phyloP scores from a whole-genome alignment of 2,888 invertebrate species.

The Dyspetes luteomarginatus region DNA sequence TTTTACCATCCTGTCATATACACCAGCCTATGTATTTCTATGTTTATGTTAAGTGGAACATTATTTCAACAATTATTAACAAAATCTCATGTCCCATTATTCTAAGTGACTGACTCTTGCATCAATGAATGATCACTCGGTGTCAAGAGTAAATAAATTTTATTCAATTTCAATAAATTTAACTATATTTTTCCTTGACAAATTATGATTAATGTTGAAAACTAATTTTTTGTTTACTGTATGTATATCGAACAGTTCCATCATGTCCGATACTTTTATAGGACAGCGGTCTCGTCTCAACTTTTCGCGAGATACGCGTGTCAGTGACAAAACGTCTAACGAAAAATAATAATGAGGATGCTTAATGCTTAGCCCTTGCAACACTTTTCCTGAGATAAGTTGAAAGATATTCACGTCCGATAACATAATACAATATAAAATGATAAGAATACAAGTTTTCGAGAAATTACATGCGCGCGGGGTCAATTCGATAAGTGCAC shows the following conservation, averaged over 20 bases:
- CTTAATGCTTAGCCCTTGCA: conserved; percentile 21
- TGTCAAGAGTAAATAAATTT: too few relatives aligned
- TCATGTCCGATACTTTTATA: too few relatives aligned
- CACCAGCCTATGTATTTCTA: conserved; percentile 57
- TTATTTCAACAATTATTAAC: too few relatives aligned
- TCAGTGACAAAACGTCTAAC: background rate
- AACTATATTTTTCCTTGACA: too few relatives aligned
- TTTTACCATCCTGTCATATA: conserved; percentile 60
- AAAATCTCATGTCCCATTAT: too few relatives aligned
- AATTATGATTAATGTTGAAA: too few relatives aligned
- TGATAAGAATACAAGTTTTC: conserved; percentile 17
- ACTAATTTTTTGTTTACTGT: too few relatives aligned
- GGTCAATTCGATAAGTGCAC: background rate
- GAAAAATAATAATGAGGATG: conserved; percentile 12
- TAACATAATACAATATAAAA: conserved; percentile 21
- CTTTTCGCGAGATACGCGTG: background rate
- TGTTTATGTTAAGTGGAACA: conserved; percentile 61
- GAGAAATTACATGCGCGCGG: too few relatives aligned
- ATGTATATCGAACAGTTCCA: too few relatives aligned
- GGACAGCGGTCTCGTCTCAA: background rate
- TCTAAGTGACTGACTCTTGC: too few relatives aligned
- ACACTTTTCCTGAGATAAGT: conserved; percentile 47
- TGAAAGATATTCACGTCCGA: conserved; percentile 14
- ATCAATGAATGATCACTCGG: too few relatives aligned
- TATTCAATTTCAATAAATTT: background rate